A percentile compares a stretch with the other conserved stretches of the same genome.
phyloP scores from a whole-genome alignment of 2,113 vertebrate genomes.

The Zootoca vivipara region DNA sequence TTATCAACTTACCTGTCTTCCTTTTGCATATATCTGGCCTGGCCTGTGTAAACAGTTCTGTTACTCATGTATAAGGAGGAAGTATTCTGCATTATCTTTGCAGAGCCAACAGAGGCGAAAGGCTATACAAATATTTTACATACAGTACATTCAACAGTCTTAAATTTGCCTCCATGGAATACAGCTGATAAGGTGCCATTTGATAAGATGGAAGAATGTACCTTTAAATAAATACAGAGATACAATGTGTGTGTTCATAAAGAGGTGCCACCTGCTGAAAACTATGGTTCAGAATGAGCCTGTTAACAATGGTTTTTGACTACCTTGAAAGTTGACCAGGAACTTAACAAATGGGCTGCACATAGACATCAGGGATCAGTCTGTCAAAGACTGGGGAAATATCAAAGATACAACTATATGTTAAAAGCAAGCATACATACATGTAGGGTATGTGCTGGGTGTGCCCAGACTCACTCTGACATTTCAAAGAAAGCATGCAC shows the following conservation, averaged over 20 bases:
- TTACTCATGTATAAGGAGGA: not conserved
- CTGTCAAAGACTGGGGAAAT: not conserved
- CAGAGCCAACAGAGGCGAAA: not conserved
- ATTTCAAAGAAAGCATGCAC: not conserved
- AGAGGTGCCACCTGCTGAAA: not conserved
- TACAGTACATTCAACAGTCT: not conserved
- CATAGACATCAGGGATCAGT: not conserved
- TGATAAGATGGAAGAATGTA: not conserved
- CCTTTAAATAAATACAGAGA: not conserved
- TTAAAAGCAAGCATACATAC: too few relatives aligned
- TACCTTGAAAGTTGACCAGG: not conserved
- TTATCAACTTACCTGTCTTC: slow-evolving; percentile 2
- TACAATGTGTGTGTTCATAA: not conserved
- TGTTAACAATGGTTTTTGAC: not conserved
- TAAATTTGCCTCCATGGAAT: not conserved
- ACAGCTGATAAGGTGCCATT: not conserved
- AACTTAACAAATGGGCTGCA: not conserved
- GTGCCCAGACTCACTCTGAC: not conserved
- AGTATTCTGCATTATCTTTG: slow-evolving; percentile 5
- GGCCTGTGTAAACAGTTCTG: not conserved
- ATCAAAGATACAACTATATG: not conserved
- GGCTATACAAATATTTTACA: slow-evolving; percentile 7
- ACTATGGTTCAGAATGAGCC: not conserved
- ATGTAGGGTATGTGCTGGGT: not conserved
- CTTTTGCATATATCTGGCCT: not conserved